Evolutionary conservation across 2,888 invertebrate genomes (phyloP).

Genomic region (Malachius bipustulatus): DNA sequence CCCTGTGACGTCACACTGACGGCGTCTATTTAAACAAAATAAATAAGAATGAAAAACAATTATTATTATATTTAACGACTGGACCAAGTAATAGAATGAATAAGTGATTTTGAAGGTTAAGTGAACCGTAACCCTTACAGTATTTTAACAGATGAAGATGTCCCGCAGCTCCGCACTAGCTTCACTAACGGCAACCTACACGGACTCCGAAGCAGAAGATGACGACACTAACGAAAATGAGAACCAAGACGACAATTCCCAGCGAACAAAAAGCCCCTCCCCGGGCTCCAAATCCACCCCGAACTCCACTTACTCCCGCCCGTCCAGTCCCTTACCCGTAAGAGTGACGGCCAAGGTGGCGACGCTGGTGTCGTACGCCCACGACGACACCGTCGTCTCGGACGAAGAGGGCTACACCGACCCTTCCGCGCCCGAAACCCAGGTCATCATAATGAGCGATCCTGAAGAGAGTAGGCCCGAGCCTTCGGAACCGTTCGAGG

Average conservation of each 20-base stretch:
- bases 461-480: slow-evolving; percentile 23
- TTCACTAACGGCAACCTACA: slow-evolving; percentile 78
- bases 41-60: too few relatives aligned
- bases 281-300: slow-evolving; percentile 24
- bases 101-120: too few relatives aligned
- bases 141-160: too few relatives aligned
- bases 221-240: slow-evolving; percentile 42
- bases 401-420: slow-evolving; percentile 52
- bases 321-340: slow-evolving; percentile 30
- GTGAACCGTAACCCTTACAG: too few relatives aligned
- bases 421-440: slow-evolving; percentile 33
- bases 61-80: too few relatives aligned
- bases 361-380: slow-evolving; percentile 40
- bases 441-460: slow-evolving; percentile 40
- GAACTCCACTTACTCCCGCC: slow-evolving; percentile 40
- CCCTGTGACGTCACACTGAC: too few relatives aligned
- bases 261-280: slow-evolving; percentile 19
- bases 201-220: slow-evolving; percentile 82
- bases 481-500: slow-evolving; percentile 25
- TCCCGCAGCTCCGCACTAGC: slow-evolving; percentile 50
- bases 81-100: too few relatives aligned
- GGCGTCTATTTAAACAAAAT: too few relatives aligned
- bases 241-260: too few relatives aligned
- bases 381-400: slow-evolving; percentile 58
- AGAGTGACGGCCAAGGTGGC: slow-evolving; percentile 35